Evolutionary conservation across 1,140 invertebrate genomes (phyloP).

Genomic region (Drosophila subpulchrella): DNA sequence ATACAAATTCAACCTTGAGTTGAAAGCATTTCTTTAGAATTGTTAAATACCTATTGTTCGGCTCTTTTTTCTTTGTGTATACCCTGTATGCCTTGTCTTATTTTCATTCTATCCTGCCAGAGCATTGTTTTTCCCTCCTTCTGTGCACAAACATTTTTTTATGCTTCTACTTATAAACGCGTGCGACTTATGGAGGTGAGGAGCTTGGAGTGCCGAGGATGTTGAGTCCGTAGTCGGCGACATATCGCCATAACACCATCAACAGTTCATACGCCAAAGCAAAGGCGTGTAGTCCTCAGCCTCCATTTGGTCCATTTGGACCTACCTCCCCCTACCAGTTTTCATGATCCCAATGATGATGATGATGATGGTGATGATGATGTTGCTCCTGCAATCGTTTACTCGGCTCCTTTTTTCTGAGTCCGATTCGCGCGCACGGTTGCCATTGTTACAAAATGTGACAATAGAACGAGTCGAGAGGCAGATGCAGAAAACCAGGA

Average conservation of each 20-base stretch:
- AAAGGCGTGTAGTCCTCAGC: constrained; percentile 36
- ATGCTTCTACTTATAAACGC: constrained; percentile 69
- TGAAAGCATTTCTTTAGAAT: background rate
- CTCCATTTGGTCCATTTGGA: constrained; percentile 24
- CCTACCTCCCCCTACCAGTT: constrained; percentile 23
- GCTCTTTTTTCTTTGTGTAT: constrained; percentile 18
- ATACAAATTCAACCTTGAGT: background rate
- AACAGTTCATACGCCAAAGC: constrained; percentile 73
- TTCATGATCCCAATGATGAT: background rate
- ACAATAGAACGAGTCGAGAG: constrained; percentile 61
- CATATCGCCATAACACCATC: constrained; percentile 82
- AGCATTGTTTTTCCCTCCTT: constrained; percentile 61
- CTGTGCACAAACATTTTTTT: constrained; percentile 71
- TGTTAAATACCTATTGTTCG: background rate
- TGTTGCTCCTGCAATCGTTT: constrained; percentile 43
- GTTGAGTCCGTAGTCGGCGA: constrained; percentile 60
- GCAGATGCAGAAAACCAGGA: constrained; percentile 24
- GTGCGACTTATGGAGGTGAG: constrained; percentile 22
- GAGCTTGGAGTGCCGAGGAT: constrained; percentile 18
- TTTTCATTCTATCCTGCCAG: constrained; percentile 27
- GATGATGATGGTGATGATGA: constrained; percentile 20
- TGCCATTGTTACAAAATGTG: constrained; percentile 77
- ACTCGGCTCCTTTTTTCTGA: constrained; percentile 64
- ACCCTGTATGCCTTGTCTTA: constrained; percentile 13
- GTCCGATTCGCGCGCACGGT: constrained; percentile 73